Evolutionary conservation across 2,113 vertebrate genomes (phyloP).

Genomic region (Platycercus adscitus): DNA sequence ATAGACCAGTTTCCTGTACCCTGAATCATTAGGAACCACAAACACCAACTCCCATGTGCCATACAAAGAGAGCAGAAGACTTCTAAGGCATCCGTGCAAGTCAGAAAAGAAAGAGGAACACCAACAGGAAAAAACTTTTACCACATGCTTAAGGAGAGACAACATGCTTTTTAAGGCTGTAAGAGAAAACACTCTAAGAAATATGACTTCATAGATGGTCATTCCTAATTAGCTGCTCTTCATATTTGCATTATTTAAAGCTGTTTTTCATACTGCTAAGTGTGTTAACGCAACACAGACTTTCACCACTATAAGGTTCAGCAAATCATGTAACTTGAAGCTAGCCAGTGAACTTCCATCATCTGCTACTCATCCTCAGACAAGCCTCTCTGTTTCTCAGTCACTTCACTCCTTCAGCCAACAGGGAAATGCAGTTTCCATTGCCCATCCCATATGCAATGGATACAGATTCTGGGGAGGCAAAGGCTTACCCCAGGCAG

Average conservation of each 20-base stretch:
- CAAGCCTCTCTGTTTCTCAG: not conserved
- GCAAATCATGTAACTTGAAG: not conserved
- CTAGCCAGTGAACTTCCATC: not conserved
- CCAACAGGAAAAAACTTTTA: not conserved
- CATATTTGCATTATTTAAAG: not conserved
- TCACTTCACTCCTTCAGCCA: not conserved
- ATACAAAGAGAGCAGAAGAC: not conserved
- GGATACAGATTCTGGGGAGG: not conserved
- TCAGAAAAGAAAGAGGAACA: not conserved
- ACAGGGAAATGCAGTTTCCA: rapidly evolving
- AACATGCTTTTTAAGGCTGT: not conserved
- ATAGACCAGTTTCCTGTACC: not conserved
- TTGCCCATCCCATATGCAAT: not conserved
- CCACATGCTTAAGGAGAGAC: not conserved
- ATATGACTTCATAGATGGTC: rapidly evolving
- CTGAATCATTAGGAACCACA: not conserved
- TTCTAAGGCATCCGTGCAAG: not conserved
- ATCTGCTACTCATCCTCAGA: not conserved
- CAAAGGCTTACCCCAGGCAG: rapidly evolving
- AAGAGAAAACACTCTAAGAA: not conserved
- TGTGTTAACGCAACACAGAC: rapidly evolving
- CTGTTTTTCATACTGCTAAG: not conserved
- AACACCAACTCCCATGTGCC: not conserved
- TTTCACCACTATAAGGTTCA: not conserved
- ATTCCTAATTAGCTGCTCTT: not conserved